Evolutionary conservation across 2,113 vertebrate species (phyloP).

Genomic region (Pelvicachromis taeniatus): DNA sequence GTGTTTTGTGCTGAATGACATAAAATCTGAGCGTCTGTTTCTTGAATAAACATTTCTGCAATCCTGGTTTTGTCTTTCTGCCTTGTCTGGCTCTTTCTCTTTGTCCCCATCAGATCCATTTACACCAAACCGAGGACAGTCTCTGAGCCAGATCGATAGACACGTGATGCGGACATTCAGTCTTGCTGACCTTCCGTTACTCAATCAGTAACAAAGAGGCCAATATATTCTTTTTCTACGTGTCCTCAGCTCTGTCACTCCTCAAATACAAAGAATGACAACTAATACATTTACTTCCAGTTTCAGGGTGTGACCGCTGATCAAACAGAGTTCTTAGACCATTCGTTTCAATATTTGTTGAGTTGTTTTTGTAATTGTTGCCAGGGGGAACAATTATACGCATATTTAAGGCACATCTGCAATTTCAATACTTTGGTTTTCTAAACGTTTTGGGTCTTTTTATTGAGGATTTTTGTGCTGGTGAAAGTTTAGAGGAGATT

Average conservation of each 20-base stretch:
- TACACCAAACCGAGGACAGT: neutral
- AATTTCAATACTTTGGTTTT: neutral
- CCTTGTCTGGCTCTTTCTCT: neutral
- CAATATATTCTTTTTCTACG: neutral
- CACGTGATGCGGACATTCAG: neutral
- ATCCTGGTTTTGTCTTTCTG: neutral
- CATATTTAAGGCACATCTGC: neutral
- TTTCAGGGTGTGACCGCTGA: neutral
- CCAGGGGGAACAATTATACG: neutral
- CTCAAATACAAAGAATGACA: neutral
- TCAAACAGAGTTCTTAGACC: fast-evolving
- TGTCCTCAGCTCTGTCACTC: neutral
- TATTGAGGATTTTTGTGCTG: neutral
- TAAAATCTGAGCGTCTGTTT: neutral
- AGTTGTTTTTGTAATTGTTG: neutral
- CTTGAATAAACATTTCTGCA: neutral
- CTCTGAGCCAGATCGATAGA: neutral
- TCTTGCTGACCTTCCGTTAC: neutral
- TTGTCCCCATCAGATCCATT: neutral
- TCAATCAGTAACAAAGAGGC: neutral
- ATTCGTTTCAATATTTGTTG: neutral
- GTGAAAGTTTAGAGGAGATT: neutral
- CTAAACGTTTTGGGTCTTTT: neutral
- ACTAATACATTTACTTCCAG: neutral
- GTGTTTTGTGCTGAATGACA: neutral